phyloP scores from a whole-genome alignment of 2,888 invertebrate species.

The Ennomos fuscantarius region DNA sequence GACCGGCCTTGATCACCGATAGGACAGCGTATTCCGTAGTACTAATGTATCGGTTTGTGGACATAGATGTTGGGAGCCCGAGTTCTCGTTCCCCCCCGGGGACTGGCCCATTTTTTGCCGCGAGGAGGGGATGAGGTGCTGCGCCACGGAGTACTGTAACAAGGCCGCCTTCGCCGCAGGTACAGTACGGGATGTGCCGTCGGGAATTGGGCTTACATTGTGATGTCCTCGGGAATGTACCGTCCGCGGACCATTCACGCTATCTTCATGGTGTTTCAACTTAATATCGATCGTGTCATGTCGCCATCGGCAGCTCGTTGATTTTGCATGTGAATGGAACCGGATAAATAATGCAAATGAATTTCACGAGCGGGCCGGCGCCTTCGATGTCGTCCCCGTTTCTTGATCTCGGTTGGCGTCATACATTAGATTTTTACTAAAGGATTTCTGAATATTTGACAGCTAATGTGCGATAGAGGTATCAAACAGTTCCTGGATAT shows the following conservation, averaged over 20 bases:
- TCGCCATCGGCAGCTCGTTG: conserved; percentile 28
- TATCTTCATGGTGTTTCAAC: conserved; percentile 45
- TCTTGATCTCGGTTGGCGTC: conserved; percentile 24
- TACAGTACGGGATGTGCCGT: conserved; percentile 72
- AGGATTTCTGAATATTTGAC: not conserved
- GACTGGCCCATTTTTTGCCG: conserved; percentile 87
- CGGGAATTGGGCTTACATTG: conserved; percentile 72
- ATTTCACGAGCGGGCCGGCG: conserved; percentile 22
- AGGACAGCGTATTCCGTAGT: conserved; percentile 38
- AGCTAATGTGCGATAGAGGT: too few relatives aligned
- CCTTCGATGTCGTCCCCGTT: conserved; percentile 26
- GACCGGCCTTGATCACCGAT: conserved; percentile 81
- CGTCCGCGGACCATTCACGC: conserved; percentile 34
- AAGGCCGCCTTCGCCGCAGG: conserved; percentile 64
- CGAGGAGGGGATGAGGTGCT: conserved; percentile 84
- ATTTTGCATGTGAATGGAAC: conserved; percentile 55
- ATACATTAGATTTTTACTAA: not conserved
- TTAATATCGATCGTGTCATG: conserved; percentile 8
- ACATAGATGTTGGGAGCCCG: conserved; percentile 87
- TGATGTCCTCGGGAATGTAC: conserved; percentile 69
- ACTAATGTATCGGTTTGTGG: conserved; percentile 68
- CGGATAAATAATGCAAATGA: conserved; percentile 37
- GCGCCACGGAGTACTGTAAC: conserved; percentile 90
- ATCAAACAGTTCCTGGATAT: conserved; percentile 8
- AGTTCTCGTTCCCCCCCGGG: conserved; percentile 85